Conservation (phyloP, 2,797 vertebrate genomes). For the Alectoris magna region DNA sequence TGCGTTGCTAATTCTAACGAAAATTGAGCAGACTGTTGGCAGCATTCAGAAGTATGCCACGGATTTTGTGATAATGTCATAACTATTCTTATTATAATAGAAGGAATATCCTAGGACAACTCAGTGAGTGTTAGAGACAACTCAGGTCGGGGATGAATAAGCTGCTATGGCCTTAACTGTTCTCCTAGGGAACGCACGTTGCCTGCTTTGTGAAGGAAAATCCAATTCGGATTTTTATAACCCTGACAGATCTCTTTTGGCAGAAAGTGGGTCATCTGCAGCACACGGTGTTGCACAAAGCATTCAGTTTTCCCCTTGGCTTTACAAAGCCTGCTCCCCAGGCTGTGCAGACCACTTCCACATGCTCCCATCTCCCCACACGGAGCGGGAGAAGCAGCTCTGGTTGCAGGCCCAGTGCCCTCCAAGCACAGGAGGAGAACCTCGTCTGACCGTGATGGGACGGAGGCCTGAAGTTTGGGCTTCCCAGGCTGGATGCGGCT, state of each 20-base stretch:
- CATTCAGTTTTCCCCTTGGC: background rate
- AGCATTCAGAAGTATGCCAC: background rate
- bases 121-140: background rate
- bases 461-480: background rate
- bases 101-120: background rate
- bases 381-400: background rate
- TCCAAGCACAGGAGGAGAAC: background rate
- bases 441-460: background rate
- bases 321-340: background rate
- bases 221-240: background rate
- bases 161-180: background rate
- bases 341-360: background rate
- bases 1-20: background rate
- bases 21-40: background rate
- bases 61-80: background rate
- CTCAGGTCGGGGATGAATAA: background rate
- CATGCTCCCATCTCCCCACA: background rate
- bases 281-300: background rate
- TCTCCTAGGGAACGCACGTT: fast-evolving
- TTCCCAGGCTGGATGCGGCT: background rate
- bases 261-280: background rate
- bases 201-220: background rate
- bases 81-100: background rate
- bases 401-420: background rate
- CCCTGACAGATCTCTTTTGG: background rate